phyloP scores from a whole-genome alignment of 2,888 invertebrate genomes.

The Ctena decussata region DNA sequence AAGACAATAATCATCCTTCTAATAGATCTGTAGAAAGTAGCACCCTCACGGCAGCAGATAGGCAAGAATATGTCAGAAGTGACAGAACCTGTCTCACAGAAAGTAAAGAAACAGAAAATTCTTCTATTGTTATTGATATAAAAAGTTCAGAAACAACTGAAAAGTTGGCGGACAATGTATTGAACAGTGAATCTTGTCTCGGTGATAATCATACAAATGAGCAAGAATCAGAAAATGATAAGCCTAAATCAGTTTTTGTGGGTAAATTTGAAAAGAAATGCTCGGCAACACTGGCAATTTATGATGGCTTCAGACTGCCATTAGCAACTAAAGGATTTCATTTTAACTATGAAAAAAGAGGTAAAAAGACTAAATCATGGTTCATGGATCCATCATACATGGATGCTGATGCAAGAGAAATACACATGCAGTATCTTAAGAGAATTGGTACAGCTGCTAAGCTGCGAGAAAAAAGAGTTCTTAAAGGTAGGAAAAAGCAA shows the following conservation, averaged over 20 bases:
- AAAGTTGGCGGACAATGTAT: too few relatives aligned
- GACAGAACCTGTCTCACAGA: too few relatives aligned
- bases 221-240: neutral
- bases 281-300: constrained; percentile 59
- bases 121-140: too few relatives aligned
- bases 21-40: too few relatives aligned
- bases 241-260: neutral
- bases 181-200: too few relatives aligned
- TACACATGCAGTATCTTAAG: constrained; percentile 66
- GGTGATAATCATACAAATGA: too few relatives aligned
- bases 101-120: too few relatives aligned
- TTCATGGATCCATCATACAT: constrained; percentile 75
- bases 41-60: too few relatives aligned
- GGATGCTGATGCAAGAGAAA: constrained; percentile 59
- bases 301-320: constrained; percentile 72
- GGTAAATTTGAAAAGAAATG: neutral
- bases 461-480: neutral
- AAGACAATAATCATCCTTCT: too few relatives aligned
- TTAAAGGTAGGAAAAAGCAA: neutral
- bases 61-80: too few relatives aligned
- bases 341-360: constrained; percentile 77
- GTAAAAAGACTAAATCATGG: constrained; percentile 78
- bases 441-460: constrained; percentile 31
- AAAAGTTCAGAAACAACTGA: too few relatives aligned
- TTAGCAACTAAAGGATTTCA: constrained; percentile 76